Percentiles rank a stretch among this genome's conserved stretches.
These are phyloP conservation scores for Parus major DNA, from an alignment of 2,113 vertebrate species.

Conservation along the genomic window DNA sequence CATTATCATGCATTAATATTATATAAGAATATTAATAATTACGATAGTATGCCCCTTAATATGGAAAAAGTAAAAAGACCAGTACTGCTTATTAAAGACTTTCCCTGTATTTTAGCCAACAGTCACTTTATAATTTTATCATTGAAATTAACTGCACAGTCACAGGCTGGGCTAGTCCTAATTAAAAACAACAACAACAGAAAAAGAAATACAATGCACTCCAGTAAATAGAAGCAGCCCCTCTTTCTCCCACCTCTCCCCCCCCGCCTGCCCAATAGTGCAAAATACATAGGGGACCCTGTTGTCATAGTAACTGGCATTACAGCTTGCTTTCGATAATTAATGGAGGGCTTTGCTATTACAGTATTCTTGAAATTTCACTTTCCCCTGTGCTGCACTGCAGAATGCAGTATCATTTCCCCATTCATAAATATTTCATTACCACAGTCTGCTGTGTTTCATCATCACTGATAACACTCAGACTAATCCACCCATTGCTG, in stretches of 20 bases:
- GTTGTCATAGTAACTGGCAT: conserved; percentile 82
- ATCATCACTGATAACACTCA: conserved; percentile 53
- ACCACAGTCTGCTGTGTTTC: conserved; percentile 73
- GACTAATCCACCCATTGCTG: conserved; percentile 63
- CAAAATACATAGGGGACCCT: conserved; percentile 74
- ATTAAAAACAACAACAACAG: conserved; percentile 25
- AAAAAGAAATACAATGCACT: conserved; percentile 49
- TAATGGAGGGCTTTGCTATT: conserved; percentile 82
- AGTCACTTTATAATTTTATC: background rate
- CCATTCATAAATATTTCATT: conserved; percentile 88
- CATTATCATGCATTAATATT: conserved; percentile 32
- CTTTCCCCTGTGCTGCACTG: conserved; percentile 75
- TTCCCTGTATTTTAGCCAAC: background rate
- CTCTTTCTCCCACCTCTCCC: background rate
- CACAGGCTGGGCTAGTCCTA: background rate
- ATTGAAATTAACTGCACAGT: background rate
- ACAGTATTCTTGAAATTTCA: conserved; percentile 76
- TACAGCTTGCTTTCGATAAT: conserved; percentile 80
- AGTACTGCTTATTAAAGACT: background rate
- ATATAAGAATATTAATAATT: conserved; percentile 3
- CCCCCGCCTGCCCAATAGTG: background rate
- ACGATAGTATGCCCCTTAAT: background rate
- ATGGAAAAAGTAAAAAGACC: background rate
- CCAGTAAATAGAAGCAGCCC: conserved; percentile 33
- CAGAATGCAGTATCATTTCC: conserved; percentile 79